Evolutionary conservation across 2,113 vertebrate species (phyloP).

Genomic region (Heliornis fulica): DNA sequence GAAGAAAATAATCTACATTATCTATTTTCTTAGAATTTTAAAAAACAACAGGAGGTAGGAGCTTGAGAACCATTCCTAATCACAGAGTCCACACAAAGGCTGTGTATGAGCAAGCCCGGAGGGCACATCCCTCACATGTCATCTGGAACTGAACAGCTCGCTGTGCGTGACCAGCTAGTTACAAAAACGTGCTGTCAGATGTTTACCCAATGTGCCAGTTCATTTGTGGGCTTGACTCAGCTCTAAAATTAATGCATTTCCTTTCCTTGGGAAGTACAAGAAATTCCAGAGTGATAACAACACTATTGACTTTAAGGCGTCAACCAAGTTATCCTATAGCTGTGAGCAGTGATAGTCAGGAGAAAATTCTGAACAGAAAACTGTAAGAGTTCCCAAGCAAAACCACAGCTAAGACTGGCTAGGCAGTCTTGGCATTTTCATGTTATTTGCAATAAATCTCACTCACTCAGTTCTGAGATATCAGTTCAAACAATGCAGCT

Average conservation of each 20-base stretch:
- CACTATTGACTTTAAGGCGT: not conserved
- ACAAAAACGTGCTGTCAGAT: not conserved
- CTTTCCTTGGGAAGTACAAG: not conserved
- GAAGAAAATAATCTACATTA: not conserved
- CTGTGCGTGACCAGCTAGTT: not conserved
- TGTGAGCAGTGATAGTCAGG: not conserved
- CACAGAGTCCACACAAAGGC: not conserved
- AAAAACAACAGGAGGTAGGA: not conserved
- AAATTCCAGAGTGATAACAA: constrained; percentile 18
- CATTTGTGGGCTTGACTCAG: not conserved
- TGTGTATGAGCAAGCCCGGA: not conserved
- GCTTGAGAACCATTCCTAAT: not conserved
- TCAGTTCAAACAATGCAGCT: not conserved
- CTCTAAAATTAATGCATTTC: constrained; percentile 13
- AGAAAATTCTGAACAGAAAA: not conserved
- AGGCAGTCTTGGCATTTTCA: not conserved
- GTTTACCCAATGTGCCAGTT: not conserved
- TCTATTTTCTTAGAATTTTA: not conserved
- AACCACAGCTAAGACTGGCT: not conserved
- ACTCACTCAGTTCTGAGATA: not conserved
- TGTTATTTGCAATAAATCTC: not conserved
- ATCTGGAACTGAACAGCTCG: not conserved
- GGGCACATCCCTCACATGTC: not conserved
- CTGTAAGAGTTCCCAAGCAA: not conserved
- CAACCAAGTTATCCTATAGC: not conserved